Percentiles rank a stretch among this genome's conserved stretches.
Conservation (phyloP, 2,888 invertebrate species). For the Labia minor region DNA sequence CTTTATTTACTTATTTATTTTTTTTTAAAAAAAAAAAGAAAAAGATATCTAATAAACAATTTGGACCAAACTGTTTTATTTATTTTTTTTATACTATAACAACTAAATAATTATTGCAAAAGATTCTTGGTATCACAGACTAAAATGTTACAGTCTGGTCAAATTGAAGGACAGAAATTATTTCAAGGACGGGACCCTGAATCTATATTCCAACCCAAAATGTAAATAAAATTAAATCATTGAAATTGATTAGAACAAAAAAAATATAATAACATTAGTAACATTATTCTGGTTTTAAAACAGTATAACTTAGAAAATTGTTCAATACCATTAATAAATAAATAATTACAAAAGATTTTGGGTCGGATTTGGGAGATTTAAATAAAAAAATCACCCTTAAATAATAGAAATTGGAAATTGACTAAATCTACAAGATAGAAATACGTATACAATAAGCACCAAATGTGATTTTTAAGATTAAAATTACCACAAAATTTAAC, state of each 20-base stretch:
- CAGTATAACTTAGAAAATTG: too few relatives aligned
- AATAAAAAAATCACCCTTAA: not conserved
- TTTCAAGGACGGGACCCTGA: constrained; percentile 13
- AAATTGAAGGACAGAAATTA: constrained; percentile 13
- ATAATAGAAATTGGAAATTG: not conserved
- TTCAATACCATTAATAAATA: too few relatives aligned
- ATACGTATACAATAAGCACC: constrained; percentile 5
- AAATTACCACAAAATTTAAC: not conserved
- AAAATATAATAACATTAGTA: too few relatives aligned
- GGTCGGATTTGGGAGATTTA: constrained; percentile 1
- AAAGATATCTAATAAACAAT: not conserved
- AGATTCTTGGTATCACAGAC: not conserved
- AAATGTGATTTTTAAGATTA: constrained; percentile 3
- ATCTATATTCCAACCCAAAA: not conserved
- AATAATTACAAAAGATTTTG: not conserved
- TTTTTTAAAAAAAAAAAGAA: not conserved
- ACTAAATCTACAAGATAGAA: not conserved
- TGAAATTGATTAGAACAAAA: too few relatives aligned
- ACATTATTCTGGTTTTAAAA: too few relatives aligned
- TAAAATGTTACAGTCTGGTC: constrained; percentile 8
- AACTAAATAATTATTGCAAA: constrained; percentile 13
- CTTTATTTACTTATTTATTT: too few relatives aligned
- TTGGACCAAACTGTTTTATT: constrained; percentile 1
- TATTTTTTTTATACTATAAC: not conserved
- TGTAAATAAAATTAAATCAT: not conserved